Evolutionary conservation across 2,113 vertebrate species (phyloP).

Genomic region (Phrynosoma platyrhinos): DNA sequence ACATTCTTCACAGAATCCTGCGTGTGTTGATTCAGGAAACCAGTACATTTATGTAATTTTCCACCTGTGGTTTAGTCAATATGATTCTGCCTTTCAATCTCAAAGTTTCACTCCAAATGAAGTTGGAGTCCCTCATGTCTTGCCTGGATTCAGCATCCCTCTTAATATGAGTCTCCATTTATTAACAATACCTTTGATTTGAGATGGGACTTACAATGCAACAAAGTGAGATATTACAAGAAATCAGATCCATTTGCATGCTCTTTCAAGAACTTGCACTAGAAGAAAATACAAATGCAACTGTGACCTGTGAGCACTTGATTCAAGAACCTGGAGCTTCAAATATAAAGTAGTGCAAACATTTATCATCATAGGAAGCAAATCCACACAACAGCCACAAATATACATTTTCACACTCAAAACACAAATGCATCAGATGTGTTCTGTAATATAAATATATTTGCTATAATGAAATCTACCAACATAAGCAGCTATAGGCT

Average conservation of each 20-base stretch:
- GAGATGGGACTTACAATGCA: constrained; percentile 26
- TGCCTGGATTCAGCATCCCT: neutral
- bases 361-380: constrained; percentile 50
- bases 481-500: constrained; percentile 32
- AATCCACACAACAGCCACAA: constrained; percentile 36
- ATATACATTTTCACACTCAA: constrained; percentile 48
- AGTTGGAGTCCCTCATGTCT: neutral
- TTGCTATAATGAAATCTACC: constrained; percentile 36
- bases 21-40: neutral
- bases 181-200: neutral
- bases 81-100: no score
- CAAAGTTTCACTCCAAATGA: no score
- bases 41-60: no score
- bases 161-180: neutral
- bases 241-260: constrained; percentile 57
- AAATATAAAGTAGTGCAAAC: constrained; percentile 58
- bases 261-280: constrained; percentile 36
- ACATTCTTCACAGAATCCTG: neutral
- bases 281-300: constrained; percentile 51
- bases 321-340: constrained; percentile 48
- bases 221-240: constrained; percentile 37
- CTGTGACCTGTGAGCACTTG: constrained; percentile 6
- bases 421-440: constrained; percentile 56
- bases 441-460: constrained; percentile 62
- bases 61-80: no score